Base-by-base conservation (phyloP, 2,888 invertebrate species). In the Azorinus chamasolen region DNA sequence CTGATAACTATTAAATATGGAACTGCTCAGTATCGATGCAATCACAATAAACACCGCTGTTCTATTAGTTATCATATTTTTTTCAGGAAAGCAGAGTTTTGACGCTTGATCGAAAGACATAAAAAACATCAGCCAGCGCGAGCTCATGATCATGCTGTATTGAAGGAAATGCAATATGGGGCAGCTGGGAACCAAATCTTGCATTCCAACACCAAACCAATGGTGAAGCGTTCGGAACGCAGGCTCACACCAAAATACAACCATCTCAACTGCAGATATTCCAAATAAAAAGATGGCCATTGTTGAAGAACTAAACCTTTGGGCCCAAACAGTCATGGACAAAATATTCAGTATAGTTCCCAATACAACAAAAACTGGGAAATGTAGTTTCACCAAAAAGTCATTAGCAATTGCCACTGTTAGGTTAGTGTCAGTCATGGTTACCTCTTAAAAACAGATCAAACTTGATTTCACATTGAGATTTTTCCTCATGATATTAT, bases 201-300 rank as follows among this genome's bases (percentile, higher is more conserved):
- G 48, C 25, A 45, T 4, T 8, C 25, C 25, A 22, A 41, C 12
- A 6, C 16, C 3, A 5, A 50, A 22, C 61, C 48, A 57, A 37
- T 20, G 22, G 16, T 55, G 37, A n/a, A 76, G n/a, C 43, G 39
- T 32, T 4, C 61, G 45, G n/a, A 22, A 65, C 20, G 70, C 43
- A 14, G 77, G 77, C 37, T 77, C 71, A 41, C 51, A 59, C 22
- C 57, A 72, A n/a, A 77, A 20, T 2, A 51, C 71, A 22, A 68
- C 27, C 2, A 43, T 59, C 32, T 77, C 77, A 4, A 63, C n/a
- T 2, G 63, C 22, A 53, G 41, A 41, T 1, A 71, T 14, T 20
- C 54, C 16, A 37, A 77, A 66, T 4, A 72, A 39, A 55, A 72
- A 72, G 24, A 66, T 41, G 18, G 54, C 62, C 12, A 68, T 20